A percentile compares a stretch with the other conserved stretches of the same genome.
These are phyloP conservation scores for Sebastes matsubarae DNA, from an alignment of 2,797 vertebrate genomes.

Conservation along the genomic window DNA sequence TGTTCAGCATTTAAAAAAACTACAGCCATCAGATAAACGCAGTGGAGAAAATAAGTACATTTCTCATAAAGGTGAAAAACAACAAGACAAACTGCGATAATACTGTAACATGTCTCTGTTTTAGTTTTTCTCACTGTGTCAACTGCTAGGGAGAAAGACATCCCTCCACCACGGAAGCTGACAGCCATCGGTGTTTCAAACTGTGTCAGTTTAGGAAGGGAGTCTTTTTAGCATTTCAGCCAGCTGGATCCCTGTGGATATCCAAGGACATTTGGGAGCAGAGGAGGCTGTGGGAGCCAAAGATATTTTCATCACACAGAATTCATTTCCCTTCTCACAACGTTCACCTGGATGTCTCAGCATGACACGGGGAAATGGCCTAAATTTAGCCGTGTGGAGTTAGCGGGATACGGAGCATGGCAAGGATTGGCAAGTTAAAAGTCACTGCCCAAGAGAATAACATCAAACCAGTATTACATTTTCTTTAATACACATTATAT, in stretches of 20 bases:
- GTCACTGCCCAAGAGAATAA: neutral
- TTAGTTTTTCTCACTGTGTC: conserved; percentile 2
- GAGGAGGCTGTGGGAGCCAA: conserved; percentile 32
- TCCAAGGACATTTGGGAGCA: conserved; percentile 27
- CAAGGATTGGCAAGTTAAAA: conserved; percentile 10
- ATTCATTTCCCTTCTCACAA: conserved; percentile 45
- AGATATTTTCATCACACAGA: conserved; percentile 57
- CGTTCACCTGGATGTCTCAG: conserved; percentile 58
- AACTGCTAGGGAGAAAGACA: neutral
- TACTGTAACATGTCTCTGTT: neutral
- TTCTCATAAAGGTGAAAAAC: neutral
- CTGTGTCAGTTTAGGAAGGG: conserved; percentile 22
- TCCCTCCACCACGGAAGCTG: conserved; percentile 4
- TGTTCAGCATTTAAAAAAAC: neutral
- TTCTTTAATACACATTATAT: neutral
- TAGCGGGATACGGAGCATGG: neutral
- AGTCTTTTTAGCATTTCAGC: conserved; percentile 38
- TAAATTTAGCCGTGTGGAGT: conserved; percentile 39
- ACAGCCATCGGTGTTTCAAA: conserved; percentile 30
- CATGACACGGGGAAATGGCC: conserved; percentile 35
- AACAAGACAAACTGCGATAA: neutral
- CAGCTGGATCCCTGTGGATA: conserved; percentile 25
- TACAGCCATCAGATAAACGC: neutral
- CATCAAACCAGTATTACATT: neutral
- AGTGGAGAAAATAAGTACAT: neutral